Conservation (phyloP, 23 tunicate genomes). For the Clavelina lepadiformis region DNA sequence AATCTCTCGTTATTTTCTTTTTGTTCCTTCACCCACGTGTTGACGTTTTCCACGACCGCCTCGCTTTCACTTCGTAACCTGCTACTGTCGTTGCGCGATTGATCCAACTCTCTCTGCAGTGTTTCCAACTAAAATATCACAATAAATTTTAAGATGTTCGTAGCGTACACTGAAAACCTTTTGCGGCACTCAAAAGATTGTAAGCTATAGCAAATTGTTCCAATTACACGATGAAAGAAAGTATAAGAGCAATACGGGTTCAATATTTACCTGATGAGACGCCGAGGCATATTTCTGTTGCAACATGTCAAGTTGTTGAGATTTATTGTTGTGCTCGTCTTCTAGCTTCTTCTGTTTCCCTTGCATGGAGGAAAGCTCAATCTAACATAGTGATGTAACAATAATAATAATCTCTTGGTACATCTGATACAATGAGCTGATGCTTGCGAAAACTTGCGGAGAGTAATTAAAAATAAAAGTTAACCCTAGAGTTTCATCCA, state of each 20-base stretch:
- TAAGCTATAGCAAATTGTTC: no score
- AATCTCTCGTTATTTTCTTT: constrained; percentile 69
- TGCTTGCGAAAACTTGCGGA: no score
- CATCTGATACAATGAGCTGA: no score
- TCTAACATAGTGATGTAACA: no score
- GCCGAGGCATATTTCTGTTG: constrained; percentile 58
- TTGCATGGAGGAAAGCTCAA: constrained; percentile 47
- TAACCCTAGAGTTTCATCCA: no score
- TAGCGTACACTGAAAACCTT: no score
- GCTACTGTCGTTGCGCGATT: constrained; percentile 36
- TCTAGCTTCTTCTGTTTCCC: constrained; percentile 43
- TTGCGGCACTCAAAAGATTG: no score
- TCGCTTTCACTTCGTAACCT: constrained; percentile 79
- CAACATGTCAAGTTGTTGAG: constrained; percentile 25
- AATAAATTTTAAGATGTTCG: no score
- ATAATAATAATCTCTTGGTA: no score
- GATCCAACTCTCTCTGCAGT: constrained; percentile 38
- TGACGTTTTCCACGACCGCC: constrained; percentile 84
- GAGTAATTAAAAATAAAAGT: no score
- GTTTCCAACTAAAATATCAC: constrained; percentile 16
- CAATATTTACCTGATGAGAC: constrained; percentile 43
- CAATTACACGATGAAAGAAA: no score
- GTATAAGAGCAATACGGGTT: no score
- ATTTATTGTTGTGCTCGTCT: constrained; percentile 21
- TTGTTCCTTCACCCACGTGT: constrained; percentile 88